Base-by-base conservation (phyloP, 2,888 invertebrate genomes). In the Drosophila heteroneura region DNA sequence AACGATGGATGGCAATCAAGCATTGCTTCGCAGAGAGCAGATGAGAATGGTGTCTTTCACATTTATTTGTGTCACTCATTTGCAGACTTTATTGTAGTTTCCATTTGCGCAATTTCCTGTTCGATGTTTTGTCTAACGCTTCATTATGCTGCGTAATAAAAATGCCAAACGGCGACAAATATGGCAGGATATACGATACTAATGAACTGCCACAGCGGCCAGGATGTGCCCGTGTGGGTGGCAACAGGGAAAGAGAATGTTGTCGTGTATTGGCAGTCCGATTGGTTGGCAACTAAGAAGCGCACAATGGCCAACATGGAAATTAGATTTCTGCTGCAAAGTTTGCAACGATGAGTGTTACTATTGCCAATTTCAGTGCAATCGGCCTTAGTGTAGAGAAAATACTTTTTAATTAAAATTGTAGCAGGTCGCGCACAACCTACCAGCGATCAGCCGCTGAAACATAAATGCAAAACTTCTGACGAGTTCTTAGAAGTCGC, bases 141-240 rank as follows among this genome's bases (percentile, higher is more conserved):
- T 81, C 75, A 74, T 82, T 79, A 71, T 72, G 72, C 70, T 77
- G 58, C 68, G 76, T 70, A 78, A 78, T 80, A 85, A 76, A 83
- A 90, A 76, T 81, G 89, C 78, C 89, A 90, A 81, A 71, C 62
- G 65, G 58, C 69, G 78, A 86, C 81, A 85, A 87, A 91, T 87
- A 76, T 87, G 80, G 79, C 76, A 84, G 85, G 80, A 91, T 87
- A 75, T 71, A 66, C 79, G 65, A 53, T 70, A 77, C 88, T 87
- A 91, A 87, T 89, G 91, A 91, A 89, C 91, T 88, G 83, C 66
- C 88, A 76, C 33, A 30, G 63, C 14, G 37, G 33, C 44, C 74
- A 67, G 79, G 79, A 82, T 78, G 60, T 66, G 22, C 9, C 14
- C 22, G n/a, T 10, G 5, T 26, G 49, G 51, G 54, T 61, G 22